Evolutionary conservation across 2,888 invertebrate genomes (phyloP), one percentile per base, ranked within the genome.

Genomic region (Cephus sareptanus): DNA sequence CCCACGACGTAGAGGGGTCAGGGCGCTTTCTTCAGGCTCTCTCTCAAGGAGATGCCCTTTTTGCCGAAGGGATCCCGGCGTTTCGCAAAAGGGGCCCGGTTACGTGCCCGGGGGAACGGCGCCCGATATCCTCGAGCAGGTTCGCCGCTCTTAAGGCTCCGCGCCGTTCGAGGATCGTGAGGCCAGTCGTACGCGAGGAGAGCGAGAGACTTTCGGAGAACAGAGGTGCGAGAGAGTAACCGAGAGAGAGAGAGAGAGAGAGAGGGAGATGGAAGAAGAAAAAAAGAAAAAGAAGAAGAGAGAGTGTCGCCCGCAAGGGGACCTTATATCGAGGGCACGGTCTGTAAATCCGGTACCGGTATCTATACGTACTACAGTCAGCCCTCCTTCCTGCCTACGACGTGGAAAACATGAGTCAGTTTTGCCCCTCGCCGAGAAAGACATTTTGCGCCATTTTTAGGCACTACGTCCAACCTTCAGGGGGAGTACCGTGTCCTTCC

Each of bases 301-400:
- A 70, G 75, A 69, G 56, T 71, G 73, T 31, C 73, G 73, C 34
- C 35, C 37, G 74, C 74, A 75, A 69, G 76, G 81, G 82, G 79
- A 84, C 83, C 85, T 88, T 88, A 84, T 87, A 85, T 84, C 83
- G 85, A 81, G 81, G 79, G 85, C 88, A 87, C 83, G 83, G 85
- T 87, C 88, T 88, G 85, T 87, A 85, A 88, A 86, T 88, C 88
- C 88, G 88, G 88, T 87, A 83, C 80, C 82, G 81, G 82, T 84
- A 80, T 82, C 81, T 80, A 77, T 82, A 80, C 81, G 77, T 56
- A 79, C 73, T 56, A 82, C 83, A 82, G 81, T 81, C 83, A 56
- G 56, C 56, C 56, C 56, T 82, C 83, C 84, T 88, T 88, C 87
- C 88, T 86, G 86, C 81, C 82, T 80, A 77, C 82, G 82, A 86